Base-by-base conservation (phyloP, 2,797 vertebrate species). In the Gymnoscopelus microlampas region DNA sequence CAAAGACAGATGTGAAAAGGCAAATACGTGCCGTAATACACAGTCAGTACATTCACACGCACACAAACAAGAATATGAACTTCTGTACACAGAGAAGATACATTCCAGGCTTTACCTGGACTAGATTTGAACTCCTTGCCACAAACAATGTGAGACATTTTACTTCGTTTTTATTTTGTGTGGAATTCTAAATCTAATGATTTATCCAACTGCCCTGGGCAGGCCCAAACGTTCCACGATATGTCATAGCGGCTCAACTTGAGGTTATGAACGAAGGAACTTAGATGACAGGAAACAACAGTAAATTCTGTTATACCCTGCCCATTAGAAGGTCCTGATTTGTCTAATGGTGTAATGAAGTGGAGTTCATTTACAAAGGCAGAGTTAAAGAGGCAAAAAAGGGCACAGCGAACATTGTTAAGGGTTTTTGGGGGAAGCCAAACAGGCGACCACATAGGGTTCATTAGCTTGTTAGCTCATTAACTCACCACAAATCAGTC, bases 381-480 rank as follows among this genome's bases (percentile, higher is more conserved):
- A 54, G 12, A 66, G 68, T 12, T 3, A 56, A 57, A 61, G 64
- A 24, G 23, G 11, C 15, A 4, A 2, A 3, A 68, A 63, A 67
- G 69, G 83, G 64, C 3, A 39, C 32, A 35, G 32, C 32, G 73
- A 60, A 65, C 66, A 73, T 78, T 80, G 76, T 89, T 80, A 53
- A 47, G 29, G 23, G 32, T 6, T 6, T 23, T 66, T 44, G 5
- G 47, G n/a, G 55, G 54, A 70, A 68, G 76, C 63, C 79, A 89
- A 91, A 90, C 81, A 79, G 76, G 84, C 86, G 83, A 79, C 85
- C 80, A 84, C 88, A 89, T 80, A 60, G 72, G 66, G 32, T 73
- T 92, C 82, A 89, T 93, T 88, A 87, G 71, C 80, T 90, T 85
- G 83, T 93, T 93, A 94, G 88, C 83, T 89, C 83, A 84, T 94